These are phyloP conservation scores for Amphilophus citrinellus DNA, from an alignment of 2,113 vertebrate genomes.

Conservation along the genomic window DNA sequence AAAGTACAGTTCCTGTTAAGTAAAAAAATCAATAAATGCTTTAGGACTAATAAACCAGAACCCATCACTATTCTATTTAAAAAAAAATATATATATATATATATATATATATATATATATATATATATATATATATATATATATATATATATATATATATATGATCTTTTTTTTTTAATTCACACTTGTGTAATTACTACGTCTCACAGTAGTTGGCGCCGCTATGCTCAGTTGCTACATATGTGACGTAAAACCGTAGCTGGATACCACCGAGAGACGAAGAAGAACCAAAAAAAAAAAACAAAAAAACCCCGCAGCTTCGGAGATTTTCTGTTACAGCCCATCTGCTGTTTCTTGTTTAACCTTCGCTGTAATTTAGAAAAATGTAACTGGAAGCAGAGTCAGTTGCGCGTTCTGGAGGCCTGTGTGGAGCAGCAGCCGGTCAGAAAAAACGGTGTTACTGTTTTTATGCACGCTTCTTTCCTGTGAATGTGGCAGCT, in stretches of 20 bases:
- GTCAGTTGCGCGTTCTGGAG: neutral
- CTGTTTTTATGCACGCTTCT: slow-evolving; percentile 21
- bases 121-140: too few species aligned
- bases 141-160: too few species aligned
- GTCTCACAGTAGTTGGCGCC: neutral
- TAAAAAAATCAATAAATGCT: too few species aligned
- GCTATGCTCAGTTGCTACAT: neutral
- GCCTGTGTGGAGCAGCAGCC: neutral
- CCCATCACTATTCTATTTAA: too few species aligned
- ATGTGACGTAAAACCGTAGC: neutral
- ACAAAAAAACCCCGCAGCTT: neutral
- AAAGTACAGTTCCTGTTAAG: neutral
- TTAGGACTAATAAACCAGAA: too few species aligned
- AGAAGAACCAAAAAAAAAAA: slow-evolving; percentile 31
- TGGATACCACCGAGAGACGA: slow-evolving; percentile 28
- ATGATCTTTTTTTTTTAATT: neutral
- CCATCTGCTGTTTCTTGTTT: neutral
- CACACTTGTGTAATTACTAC: neutral
- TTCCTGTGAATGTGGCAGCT: slow-evolving; percentile 32
- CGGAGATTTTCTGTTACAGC: neutral
- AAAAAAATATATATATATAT: too few species aligned
- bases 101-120: too few species aligned
- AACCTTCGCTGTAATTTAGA: neutral
- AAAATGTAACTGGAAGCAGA: slow-evolving; percentile 45
- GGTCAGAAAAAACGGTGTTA: neutral